Evolutionary conservation across 2,797 vertebrate genomes (phyloP).

Genomic region (Acipenser oxyrinchus): DNA sequence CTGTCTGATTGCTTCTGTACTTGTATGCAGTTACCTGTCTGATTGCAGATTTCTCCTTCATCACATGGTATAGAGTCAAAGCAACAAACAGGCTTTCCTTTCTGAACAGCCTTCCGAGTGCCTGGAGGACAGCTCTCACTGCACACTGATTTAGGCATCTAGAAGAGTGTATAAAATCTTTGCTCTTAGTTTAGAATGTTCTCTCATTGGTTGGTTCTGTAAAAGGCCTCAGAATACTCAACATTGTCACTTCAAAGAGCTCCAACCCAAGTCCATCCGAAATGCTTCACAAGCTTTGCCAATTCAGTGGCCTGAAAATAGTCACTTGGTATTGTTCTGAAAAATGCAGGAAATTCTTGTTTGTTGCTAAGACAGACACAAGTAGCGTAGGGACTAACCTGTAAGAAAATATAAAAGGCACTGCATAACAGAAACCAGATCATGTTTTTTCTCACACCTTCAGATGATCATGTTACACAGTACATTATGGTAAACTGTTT

Average conservation of each 20-base stretch:
- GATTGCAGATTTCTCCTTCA: slow-evolving; percentile 51
- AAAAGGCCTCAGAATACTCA: slow-evolving; percentile 47
- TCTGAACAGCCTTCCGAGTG: slow-evolving; percentile 47
- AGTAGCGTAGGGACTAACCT: slow-evolving; percentile 58
- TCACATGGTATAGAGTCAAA: slow-evolving; percentile 49
- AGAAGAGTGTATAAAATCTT: background rate
- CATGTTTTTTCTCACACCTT: background rate
- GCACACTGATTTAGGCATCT: slow-evolving; percentile 53
- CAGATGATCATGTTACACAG: too few species aligned
- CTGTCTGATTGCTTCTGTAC: too few species aligned
- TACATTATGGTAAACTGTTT: too few species aligned
- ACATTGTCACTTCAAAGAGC: slow-evolving; percentile 46
- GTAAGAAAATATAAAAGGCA: slow-evolving; percentile 4
- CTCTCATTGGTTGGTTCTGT: slow-evolving; percentile 32
- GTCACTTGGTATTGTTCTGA: slow-evolving; percentile 60
- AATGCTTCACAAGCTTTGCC: slow-evolving; percentile 50
- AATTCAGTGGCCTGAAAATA: slow-evolving; percentile 48
- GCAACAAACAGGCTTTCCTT: slow-evolving; percentile 51
- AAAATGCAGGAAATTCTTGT: slow-evolving; percentile 50
- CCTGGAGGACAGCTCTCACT: slow-evolving; percentile 47
- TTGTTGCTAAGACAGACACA: slow-evolving; percentile 58
- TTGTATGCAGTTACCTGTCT: slow-evolving; percentile 35
- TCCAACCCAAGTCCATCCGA: slow-evolving; percentile 65
- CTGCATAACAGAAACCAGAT: background rate
- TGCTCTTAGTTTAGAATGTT: slow-evolving; percentile 26